Percentiles rank a stretch among this genome's conserved stretches.
Conservation (phyloP, 2,888 invertebrate genomes). For the Xestoiulus laeticollis region DNA sequence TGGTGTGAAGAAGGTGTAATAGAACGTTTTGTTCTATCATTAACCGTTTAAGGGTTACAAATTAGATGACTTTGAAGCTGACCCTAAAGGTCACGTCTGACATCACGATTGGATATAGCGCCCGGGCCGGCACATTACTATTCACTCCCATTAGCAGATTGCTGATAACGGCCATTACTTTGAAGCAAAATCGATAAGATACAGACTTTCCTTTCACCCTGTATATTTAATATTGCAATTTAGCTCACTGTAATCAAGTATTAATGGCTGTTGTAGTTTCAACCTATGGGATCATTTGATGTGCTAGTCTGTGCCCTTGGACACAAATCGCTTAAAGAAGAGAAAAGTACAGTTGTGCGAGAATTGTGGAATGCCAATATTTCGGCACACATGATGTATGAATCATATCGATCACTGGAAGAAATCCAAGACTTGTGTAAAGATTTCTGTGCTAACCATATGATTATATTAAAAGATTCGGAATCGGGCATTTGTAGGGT, state of each 20-base stretch:
- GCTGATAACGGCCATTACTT: too few relatives aligned
- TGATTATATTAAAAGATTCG: conserved; percentile 72
- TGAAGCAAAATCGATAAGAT: too few relatives aligned
- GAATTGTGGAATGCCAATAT: conserved; percentile 79
- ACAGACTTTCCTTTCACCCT: not conserved
- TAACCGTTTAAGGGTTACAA: too few relatives aligned
- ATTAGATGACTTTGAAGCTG: too few relatives aligned
- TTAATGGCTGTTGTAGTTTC: conserved; percentile 49
- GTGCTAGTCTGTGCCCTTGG: conserved; percentile 75
- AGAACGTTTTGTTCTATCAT: too few relatives aligned
- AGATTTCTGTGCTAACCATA: conserved; percentile 71
- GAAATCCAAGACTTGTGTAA: conserved; percentile 74
- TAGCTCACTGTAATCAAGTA: not conserved
- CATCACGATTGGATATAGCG: too few relatives aligned
- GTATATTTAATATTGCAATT: not conserved
- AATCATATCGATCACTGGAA: conserved; percentile 69
- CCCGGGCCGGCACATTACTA: too few relatives aligned
- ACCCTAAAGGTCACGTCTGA: too few relatives aligned
- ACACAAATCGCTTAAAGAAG: conserved; percentile 67
- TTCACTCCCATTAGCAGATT: too few relatives aligned
- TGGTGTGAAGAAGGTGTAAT: too few relatives aligned
- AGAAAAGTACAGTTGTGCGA: conserved; percentile 69
- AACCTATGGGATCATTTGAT: conserved; percentile 67
- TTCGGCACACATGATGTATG: conserved; percentile 70
- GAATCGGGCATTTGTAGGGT: conserved; percentile 70